These are phyloP conservation scores for Macaria notata DNA, from an alignment of 2,888 invertebrate genomes.

Conservation along the genomic window DNA sequence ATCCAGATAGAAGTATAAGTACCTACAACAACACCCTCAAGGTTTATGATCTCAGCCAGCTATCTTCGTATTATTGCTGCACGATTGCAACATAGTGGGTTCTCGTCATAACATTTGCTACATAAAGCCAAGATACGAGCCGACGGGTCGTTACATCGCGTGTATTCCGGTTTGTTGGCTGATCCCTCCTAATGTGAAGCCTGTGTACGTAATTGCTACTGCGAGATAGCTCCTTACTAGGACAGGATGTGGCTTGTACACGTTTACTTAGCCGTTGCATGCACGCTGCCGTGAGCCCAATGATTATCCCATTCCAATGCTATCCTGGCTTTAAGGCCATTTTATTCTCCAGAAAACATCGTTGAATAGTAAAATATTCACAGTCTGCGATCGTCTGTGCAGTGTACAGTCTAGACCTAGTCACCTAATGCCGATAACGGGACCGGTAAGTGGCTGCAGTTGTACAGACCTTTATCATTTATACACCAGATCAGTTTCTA, in stretches of 20 bases:
- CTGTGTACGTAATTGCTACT: constrained; percentile 14
- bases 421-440: constrained; percentile 2
- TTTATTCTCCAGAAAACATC: background rate
- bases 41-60: constrained; percentile 17
- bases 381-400: background rate
- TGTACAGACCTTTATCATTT: background rate
- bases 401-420: constrained; percentile 1
- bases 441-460: background rate
- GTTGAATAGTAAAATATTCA: background rate
- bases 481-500: background rate
- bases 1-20: too few species aligned
- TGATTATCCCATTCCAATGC: constrained; percentile 8
- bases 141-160: constrained; percentile 13
- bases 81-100: constrained; percentile 34
- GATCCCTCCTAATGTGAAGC: constrained; percentile 17
- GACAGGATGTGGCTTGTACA: constrained; percentile 8
- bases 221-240: constrained; percentile 15
- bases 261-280: constrained; percentile 5
- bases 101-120: constrained; percentile 45
- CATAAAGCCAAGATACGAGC: constrained; percentile 41
- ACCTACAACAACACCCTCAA: constrained; percentile 5
- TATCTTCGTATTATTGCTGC: constrained; percentile 28
- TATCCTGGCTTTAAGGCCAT: background rate
- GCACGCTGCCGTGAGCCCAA: background rate
- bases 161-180: constrained; percentile 22